phyloP scores from a whole-genome alignment of 1,140 invertebrate species.

The Steinernema khuongi region DNA sequence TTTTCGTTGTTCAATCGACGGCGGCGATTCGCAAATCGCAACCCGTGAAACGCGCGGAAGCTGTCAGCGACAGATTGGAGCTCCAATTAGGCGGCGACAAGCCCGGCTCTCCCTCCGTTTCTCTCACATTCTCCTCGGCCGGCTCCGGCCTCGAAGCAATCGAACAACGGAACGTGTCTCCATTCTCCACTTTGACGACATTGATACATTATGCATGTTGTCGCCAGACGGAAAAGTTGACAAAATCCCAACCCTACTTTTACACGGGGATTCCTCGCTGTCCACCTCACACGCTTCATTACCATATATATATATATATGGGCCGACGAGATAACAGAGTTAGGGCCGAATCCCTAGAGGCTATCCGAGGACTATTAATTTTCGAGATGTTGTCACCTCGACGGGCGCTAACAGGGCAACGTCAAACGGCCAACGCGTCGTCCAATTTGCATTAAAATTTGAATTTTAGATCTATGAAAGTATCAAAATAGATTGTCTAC shows the following conservation, averaged over 20 bases:
- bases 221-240: background rate
- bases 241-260: background rate
- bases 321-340: background rate
- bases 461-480: slow-evolving; percentile 1
- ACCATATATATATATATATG: slow-evolving; percentile 16
- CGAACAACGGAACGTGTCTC: slow-evolving; percentile 13
- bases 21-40: slow-evolving; percentile 13
- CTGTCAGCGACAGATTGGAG: slow-evolving; percentile 12
- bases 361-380: slow-evolving; percentile 4
- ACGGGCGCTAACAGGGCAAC: background rate
- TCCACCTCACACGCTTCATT: too few species aligned
- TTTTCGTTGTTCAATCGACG: slow-evolving; percentile 1
- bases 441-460: slow-evolving; percentile 3
- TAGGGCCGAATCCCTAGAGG: background rate
- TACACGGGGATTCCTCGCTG: too few species aligned
- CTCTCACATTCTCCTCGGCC: background rate
- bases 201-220: slow-evolving; percentile 17
- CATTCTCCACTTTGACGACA: background rate
- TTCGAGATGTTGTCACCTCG: background rate
- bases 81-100: slow-evolving; percentile 14
- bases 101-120: slow-evolving; percentile 6
- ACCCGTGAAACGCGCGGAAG: slow-evolving; percentile 14
- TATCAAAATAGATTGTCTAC: background rate
- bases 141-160: background rate
- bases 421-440: background rate